A percentile compares a stretch with the other conserved stretches of the same genome.
These are phyloP conservation scores for Epirrita christyi DNA, from an alignment of 2,888 invertebrate genomes.

Conservation along the genomic window DNA sequence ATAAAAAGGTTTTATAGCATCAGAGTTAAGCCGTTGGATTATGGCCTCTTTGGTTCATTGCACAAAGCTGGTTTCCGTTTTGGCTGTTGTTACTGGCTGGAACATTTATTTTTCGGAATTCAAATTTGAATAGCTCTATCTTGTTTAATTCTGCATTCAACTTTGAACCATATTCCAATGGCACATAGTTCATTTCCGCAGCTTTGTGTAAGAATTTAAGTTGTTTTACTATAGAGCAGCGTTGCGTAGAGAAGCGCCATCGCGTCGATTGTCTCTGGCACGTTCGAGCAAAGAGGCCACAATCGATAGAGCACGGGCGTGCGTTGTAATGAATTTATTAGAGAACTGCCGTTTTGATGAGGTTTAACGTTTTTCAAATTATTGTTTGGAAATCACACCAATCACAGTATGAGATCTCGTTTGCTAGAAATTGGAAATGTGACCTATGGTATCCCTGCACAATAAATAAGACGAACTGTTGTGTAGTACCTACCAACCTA, in stretches of 20 bases:
- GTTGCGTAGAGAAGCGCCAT: constrained; percentile 81
- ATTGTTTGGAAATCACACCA: not conserved
- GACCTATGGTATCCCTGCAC: too few relatives aligned
- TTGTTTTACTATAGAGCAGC: constrained; percentile 45
- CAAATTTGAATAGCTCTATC: constrained; percentile 34
- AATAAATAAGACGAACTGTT: too few relatives aligned
- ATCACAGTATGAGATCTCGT: not conserved
- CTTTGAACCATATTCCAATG: constrained; percentile 38
- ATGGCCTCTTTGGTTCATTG: constrained; percentile 42
- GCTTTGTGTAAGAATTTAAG: constrained; percentile 33
- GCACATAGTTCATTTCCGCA: constrained; percentile 36
- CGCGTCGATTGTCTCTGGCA: constrained; percentile 82
- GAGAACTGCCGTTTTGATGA: constrained; percentile 62
- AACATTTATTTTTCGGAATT: constrained; percentile 67
- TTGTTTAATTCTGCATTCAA: constrained; percentile 27
- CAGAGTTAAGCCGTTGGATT: constrained; percentile 36
- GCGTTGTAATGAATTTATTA: constrained; percentile 84
- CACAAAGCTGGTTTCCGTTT: constrained; percentile 55
- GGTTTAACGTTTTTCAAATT: constrained; percentile 39
- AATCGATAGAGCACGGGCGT: constrained; percentile 84
- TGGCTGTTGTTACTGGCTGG: constrained; percentile 55
- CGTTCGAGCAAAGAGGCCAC: constrained; percentile 81
- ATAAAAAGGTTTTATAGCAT: constrained; percentile 67
- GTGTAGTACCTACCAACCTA: too few relatives aligned
- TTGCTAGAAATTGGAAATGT: not conserved